A percentile compares a stretch with the other conserved stretches of the same genome.
Conservation (phyloP, 2,888 invertebrate genomes). For the Malachius bipustulatus region DNA sequence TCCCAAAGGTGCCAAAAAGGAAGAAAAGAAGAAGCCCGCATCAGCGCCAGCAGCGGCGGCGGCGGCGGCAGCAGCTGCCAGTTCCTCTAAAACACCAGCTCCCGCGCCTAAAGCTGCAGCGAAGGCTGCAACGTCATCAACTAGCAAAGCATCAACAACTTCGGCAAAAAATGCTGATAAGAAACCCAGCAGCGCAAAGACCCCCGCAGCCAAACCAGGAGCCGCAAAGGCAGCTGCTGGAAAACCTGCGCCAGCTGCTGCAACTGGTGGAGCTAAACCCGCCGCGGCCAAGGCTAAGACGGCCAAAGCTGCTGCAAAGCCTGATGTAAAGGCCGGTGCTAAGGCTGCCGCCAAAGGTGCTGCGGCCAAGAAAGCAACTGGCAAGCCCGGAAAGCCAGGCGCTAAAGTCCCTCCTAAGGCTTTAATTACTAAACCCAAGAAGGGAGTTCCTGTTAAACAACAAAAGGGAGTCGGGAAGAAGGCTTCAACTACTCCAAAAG, state of each 20-base stretch:
- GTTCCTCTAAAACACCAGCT: constrained; percentile 29
- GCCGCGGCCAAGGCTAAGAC: constrained; percentile 31
- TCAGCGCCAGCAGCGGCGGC: constrained; percentile 33
- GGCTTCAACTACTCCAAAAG: constrained; percentile 32
- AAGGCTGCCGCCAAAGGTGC: constrained; percentile 36
- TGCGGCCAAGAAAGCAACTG: constrained; percentile 37
- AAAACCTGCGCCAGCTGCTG: neutral
- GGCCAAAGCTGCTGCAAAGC: constrained; percentile 15
- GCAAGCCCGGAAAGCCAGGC: constrained; percentile 30
- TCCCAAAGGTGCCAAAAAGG: constrained; percentile 39
- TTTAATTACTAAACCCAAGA: constrained; percentile 41
- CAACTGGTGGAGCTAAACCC: constrained; percentile 10
- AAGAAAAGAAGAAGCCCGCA: constrained; percentile 40
- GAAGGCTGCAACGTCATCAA: constrained; percentile 32
- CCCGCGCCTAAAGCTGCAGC: constrained; percentile 38
- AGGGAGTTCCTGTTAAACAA: constrained; percentile 41
- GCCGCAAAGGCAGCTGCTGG: constrained; percentile 20
- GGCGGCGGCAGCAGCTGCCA: constrained; percentile 32
- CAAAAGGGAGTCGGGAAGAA: constrained; percentile 42
- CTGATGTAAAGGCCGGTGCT: constrained; percentile 18
- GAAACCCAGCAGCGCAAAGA: constrained; percentile 31
- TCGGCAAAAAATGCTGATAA: constrained; percentile 32
- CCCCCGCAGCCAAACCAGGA: constrained; percentile 20
- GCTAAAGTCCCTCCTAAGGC: constrained; percentile 35
- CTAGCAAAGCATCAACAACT: constrained; percentile 30